Evolutionary conservation across 2,888 invertebrate species (phyloP).

Genomic region (Dendrolimus houi): DNA sequence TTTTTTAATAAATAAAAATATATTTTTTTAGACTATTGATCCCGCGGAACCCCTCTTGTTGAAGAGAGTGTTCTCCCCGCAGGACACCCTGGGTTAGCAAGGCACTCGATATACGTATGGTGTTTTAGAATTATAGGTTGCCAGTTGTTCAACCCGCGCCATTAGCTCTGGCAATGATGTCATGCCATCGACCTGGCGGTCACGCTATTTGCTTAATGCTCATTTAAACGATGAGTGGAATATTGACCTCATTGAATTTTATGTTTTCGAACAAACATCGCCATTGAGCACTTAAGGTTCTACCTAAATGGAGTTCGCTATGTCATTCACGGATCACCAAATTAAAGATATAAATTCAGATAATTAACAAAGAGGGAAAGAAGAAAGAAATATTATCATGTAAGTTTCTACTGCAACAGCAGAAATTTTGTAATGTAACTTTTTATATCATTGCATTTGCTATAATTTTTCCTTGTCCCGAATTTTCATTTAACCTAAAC

Average conservation of each 20-base stretch:
- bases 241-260: neutral
- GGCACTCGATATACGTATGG: neutral
- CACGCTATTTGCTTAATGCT: neutral
- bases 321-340: no score
- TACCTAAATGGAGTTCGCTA: neutral
- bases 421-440: no score
- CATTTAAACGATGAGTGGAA: neutral
- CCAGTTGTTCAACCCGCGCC: slow-evolving; percentile 6
- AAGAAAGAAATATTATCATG: no score
- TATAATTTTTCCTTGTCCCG: no score
- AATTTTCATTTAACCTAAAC: no score
- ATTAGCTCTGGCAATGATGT: slow-evolving; percentile 4
- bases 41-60: no score
- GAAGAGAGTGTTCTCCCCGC: no score
- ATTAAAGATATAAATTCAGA: no score
- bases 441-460: no score
- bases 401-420: no score
- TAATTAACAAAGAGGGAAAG: no score
- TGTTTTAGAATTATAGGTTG: slow-evolving; percentile 2
- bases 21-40: no score
- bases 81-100: neutral
- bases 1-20: neutral
- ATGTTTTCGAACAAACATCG: neutral
- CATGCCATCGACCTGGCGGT: slow-evolving; percentile 1
- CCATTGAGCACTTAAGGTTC: neutral